These are phyloP conservation scores for Caenorhabditis plicata DNA, from an alignment of 2,888 invertebrate genomes.

Conservation along the genomic window DNA sequence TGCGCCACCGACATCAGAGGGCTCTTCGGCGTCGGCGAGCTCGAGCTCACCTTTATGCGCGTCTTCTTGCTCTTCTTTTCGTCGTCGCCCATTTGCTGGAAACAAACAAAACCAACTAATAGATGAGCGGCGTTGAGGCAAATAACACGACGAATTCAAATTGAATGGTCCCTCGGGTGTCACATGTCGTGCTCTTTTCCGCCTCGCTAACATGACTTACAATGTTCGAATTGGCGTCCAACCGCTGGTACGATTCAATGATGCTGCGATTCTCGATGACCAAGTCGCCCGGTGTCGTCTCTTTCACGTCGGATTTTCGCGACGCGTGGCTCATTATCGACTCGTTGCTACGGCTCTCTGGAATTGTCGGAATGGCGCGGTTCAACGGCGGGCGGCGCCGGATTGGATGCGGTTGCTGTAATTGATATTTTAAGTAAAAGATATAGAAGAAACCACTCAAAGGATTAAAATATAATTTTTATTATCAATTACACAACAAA, in stretches of 20 bases:
- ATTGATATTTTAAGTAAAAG: no score
- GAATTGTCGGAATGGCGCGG: conserved; percentile 64
- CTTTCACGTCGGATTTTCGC: conserved; percentile 16
- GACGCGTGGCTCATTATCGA: conserved; percentile 59
- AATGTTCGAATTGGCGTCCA: conserved; percentile 31
- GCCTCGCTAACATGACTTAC: no score
- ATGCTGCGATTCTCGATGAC: conserved; percentile 55
- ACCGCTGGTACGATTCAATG: conserved; percentile 25
- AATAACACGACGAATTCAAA: conserved; percentile 13
- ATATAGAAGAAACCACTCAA: no score
- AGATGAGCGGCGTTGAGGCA: not conserved
- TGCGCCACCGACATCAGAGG: conserved; percentile 63
- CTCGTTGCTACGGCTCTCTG: conserved; percentile 62
- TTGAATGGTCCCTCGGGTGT: conserved; percentile 39
- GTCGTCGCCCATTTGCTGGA: not conserved
- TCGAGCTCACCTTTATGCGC: conserved; percentile 23
- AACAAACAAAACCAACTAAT: not conserved
- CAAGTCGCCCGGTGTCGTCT: conserved; percentile 29
- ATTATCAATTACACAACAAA: no score
- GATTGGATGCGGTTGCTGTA: no score
- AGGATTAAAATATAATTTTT: no score
- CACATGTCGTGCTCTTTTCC: no score
- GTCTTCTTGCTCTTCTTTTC: conserved; percentile 12
- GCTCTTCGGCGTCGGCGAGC: conserved; percentile 43
- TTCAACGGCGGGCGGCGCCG: conserved; percentile 62